Base-by-base conservation (phyloP, 2,113 vertebrate species). In the Calypte anna region DNA sequence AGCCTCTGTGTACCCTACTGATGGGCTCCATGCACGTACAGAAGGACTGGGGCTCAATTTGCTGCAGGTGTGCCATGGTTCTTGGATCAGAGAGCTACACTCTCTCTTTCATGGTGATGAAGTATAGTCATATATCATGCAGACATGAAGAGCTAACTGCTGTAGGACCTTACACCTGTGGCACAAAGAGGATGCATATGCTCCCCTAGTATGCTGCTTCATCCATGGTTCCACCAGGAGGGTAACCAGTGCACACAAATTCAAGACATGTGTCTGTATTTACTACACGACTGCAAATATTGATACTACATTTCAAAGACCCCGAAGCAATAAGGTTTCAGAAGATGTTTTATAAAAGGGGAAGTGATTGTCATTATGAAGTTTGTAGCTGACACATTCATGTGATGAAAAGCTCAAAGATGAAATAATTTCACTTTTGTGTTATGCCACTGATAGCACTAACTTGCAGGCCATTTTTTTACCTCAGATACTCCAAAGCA, bases 371-470 rank as follows among this genome's bases (percentile, higher is more conserved):
- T 61, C 80, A 63, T 31, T 2, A 59, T 53, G 57, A 82, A 88
- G 23, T 78, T 92, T 87, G 54, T 55, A 79, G 75, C 51, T 88
- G 79, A 82, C 40, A 84, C 36, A 13, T 14, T 13, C 15, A 62
- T 57, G 8, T 72, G 67, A 91, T 69, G 24, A 70, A 89, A 94
- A 94, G 30, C 50, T 95, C n/a, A 73, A 82, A 93, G 78, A 88
- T 18, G 7, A 90, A 93, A 59, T 58, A 61, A 82, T 70, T 79
- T 48, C 28, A 51, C 33, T 61, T 59, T 30, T 43, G 11, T 38
- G 62, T 81, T 72, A 68, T 23, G 4, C 51, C 27, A 82, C 14
- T 43, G 53, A 77, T 83, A n/a, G 21, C 12, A 88, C 18, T 85
- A 73, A 88, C 67, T 81, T 84, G 90, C 54, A 85, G 57, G 76